Base-by-base conservation (phyloP, 1,140 invertebrate species). In the Ladona fulva region DNA sequence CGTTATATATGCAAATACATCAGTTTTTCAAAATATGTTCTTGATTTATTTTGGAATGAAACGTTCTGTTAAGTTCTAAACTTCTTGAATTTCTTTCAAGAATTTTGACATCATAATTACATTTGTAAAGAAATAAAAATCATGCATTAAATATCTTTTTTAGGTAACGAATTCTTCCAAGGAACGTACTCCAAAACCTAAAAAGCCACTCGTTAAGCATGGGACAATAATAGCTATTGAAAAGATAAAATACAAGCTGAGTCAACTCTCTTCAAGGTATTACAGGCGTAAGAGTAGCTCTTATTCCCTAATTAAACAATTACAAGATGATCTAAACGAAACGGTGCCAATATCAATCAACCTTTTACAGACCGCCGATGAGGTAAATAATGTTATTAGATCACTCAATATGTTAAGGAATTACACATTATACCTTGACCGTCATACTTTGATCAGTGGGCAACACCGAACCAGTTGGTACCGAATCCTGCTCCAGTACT, bases 381-480 rank as follows among this genome's bases (percentile, higher is more conserved):
- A 78, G 77, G 77, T 76, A 29, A 76, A 12, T 3, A 66, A 78
- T 82, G 82, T 76, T 78, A 25, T 66, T 52, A 42, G 8, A 12
- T 59, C 29, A 25, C 12, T 8, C 3, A 19, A 66, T 19, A 22
- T 66, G 5, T 3, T 66, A 10, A 11, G 52, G 52, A 66, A 16
- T 66, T 1, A 66, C 14, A 6, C 14, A 66, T 1, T 66, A 66
- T 6, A 1, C 1, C 5, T 22, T 66, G n/a, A 12, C 14, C n/a
- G 3, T 66, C 52, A 66, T 81, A 79, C 77, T 82, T 78, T 79
- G 85, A 86, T 44, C 80, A 93, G 92, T 94, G 93, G 92, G 88
- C 90, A 7, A 89, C 86, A 83, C 86, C 90, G 73, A 87, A 90
- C 74, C 88, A 91, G 78, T 85, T 94, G 74, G 89, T 91, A 83